phyloP scores from a whole-genome alignment of 2,888 invertebrate species.

The Carabus problematicus region DNA sequence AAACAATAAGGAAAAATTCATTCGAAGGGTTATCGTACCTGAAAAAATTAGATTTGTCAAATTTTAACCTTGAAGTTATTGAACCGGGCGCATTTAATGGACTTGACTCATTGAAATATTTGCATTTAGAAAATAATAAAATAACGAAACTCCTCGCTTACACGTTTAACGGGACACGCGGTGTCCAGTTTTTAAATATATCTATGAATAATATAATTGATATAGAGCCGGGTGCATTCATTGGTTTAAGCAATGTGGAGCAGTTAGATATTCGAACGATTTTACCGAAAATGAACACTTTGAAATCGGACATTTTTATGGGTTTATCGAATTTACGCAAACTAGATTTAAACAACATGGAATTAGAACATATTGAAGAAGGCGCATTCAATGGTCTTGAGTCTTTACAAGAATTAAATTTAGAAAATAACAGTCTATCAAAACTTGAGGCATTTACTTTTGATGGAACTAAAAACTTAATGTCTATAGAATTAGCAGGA shows the following conservation, averaged over 20 bases:
- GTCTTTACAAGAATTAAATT: background rate
- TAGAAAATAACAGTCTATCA: slow-evolving; percentile 14
- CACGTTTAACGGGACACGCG: slow-evolving; percentile 8
- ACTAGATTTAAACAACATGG: slow-evolving; percentile 4
- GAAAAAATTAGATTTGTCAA: slow-evolving; percentile 16
- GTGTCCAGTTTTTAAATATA: slow-evolving; percentile 8
- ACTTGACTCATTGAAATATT: slow-evolving; percentile 2
- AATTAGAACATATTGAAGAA: slow-evolving; percentile 2
- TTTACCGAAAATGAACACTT: slow-evolving; percentile 10
- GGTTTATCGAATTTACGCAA: slow-evolving; percentile 9
- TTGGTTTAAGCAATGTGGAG: slow-evolving; percentile 8
- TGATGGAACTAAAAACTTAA: background rate
- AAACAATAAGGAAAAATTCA: background rate
- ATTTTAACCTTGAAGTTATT: slow-evolving; percentile 14
- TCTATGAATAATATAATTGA: slow-evolving; percentile 18
- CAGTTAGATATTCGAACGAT: slow-evolving; percentile 3
- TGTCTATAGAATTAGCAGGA: background rate
- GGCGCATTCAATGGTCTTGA: slow-evolving; percentile 9
- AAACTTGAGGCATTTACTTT: slow-evolving; percentile 1
- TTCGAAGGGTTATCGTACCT: slow-evolving; percentile 15
- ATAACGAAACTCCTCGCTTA: slow-evolving; percentile 1
- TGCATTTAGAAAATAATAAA: slow-evolving; percentile 17
- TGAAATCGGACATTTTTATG: slow-evolving; percentile 12
- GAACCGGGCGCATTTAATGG: slow-evolving; percentile 20
- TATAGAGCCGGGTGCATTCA: slow-evolving; percentile 23